phyloP scores from a whole-genome alignment of 2,113 vertebrate species.

The Candoia aspera region DNA sequence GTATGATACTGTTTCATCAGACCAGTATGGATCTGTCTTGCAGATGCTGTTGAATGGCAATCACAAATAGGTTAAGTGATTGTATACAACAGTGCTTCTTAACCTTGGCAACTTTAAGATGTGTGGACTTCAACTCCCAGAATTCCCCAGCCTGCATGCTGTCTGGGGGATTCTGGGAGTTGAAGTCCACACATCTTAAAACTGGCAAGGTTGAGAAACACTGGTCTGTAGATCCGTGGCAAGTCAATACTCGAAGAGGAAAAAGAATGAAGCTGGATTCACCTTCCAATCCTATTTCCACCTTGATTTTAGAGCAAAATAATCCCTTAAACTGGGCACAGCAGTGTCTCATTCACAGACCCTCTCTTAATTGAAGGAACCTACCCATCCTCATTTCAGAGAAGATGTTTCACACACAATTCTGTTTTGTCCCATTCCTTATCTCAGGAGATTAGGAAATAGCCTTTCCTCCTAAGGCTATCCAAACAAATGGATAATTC shows the following conservation, averaged over 20 bases:
- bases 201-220: not conserved
- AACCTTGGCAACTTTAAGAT: not conserved
- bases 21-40: not conserved
- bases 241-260: not conserved
- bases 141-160: no score
- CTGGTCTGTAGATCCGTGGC: not conserved
- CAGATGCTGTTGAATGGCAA: not conserved
- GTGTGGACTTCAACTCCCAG: not conserved
- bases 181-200: not conserved
- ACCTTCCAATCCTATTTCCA: not conserved
- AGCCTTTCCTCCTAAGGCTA: not conserved
- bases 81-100: not conserved
- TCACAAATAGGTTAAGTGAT: not conserved
- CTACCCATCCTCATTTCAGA: not conserved
- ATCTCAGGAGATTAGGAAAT: not conserved
- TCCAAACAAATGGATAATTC: conserved; percentile 22
- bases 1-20: not conserved
- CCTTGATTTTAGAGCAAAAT: not conserved
- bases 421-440: not conserved
- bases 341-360: not conserved
- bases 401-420: not conserved
- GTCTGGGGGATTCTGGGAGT: not conserved
- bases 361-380: not conserved
- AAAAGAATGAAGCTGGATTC: not conserved
- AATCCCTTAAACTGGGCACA: not conserved